Evolutionary conservation across 2,888 invertebrate species (phyloP), one percentile per base, ranked within the genome.

Genomic region (Yponomeuta sedellus): DNA sequence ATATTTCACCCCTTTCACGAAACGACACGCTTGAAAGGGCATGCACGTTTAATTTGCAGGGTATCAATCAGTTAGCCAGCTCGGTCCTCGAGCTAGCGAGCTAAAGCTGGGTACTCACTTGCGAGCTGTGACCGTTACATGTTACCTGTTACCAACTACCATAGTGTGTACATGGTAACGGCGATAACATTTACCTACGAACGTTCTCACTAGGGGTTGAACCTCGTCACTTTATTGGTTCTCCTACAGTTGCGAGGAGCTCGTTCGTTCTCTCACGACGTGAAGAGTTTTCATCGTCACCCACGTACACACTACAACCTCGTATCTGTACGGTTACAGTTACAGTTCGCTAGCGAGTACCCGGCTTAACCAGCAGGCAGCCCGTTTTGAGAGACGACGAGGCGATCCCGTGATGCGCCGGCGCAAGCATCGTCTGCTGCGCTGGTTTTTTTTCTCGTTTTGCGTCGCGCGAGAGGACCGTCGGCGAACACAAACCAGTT

Each of bases 401-500:
- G 70, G 72, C 70, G 75, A 72, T 72, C 74, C 74, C 20, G 58
- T 22, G n/a, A n/a, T n/a, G 75, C 70, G 74, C 72, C 19, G n/a
- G 58, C 63, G 57, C 66, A 63, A 81, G 78, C 74, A 76, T 76
- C 79, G 81, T 79, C 80, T 77, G 20, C 22, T 22, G 81, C 80
- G 74, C 75, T 71, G 76, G 79, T 75, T 76, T 87, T 87, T n/a
- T 64, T 66, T 83, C 86, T 83, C 80, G 74, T 87, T 88, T 88
- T 87, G 80, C 78, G 79, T 81, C 78, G 44, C 77, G 81, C 82
- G 82, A 80, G 81, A 84, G 85, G 83, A 81, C 82, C 82, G 80
- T 75, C 66, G 66, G 73, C 79, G 78, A 76, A 77, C 79, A 76
- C 70, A 82, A 88, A 89, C 89, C 88, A 73, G 88, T 64, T 19